Evolutionary conservation across 2,888 invertebrate species (phyloP).

Genomic region (Aromia moschata): DNA sequence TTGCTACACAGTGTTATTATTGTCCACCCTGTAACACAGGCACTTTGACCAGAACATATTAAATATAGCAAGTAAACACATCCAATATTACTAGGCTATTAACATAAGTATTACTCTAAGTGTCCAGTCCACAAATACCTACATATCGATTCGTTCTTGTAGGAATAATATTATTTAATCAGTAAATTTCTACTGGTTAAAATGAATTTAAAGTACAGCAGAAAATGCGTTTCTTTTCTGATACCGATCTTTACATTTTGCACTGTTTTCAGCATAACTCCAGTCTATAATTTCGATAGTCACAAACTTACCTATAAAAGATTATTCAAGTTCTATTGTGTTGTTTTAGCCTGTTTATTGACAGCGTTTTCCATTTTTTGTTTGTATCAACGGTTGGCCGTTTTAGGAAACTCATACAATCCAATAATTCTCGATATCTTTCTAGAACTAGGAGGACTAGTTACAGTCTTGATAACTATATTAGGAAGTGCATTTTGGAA

Average conservation of each 20-base stretch:
- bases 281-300: not conserved
- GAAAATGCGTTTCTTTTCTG: not conserved
- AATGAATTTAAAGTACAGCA: not conserved
- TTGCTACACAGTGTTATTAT: too few relatives aligned
- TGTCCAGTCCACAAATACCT: too few relatives aligned
- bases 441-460: not conserved
- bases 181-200: too few relatives aligned
- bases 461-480: not conserved
- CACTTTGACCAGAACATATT: too few relatives aligned
- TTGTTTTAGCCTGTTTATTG: not conserved
- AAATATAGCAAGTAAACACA: too few relatives aligned
- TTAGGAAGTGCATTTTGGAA: slow-evolving; percentile 8
- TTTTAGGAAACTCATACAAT: not conserved
- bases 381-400: not conserved
- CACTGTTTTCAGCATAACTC: not conserved
- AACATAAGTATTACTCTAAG: too few relatives aligned
- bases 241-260: not conserved
- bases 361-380: not conserved
- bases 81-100: too few relatives aligned
- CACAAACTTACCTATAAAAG: not conserved
- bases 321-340: not conserved
- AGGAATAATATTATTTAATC: too few relatives aligned
- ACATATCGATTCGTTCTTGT: too few relatives aligned
- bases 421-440: not conserved
- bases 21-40: too few relatives aligned